Conservation (phyloP, 2,888 invertebrate species). For the Drosophila pseudotalamancana region DNA sequence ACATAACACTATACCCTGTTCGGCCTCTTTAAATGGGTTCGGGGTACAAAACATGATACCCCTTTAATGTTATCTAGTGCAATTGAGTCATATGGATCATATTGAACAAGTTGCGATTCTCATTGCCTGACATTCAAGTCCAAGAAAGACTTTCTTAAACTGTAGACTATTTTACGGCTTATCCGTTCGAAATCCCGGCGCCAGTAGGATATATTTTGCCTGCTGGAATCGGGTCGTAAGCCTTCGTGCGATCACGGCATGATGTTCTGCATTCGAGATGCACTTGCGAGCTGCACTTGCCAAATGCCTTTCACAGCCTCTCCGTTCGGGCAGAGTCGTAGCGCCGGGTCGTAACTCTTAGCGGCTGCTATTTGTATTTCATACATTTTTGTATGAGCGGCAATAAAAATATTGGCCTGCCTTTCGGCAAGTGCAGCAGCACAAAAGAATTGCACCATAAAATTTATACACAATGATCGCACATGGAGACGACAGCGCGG, state of each 20-base stretch:
- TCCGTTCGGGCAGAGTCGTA: constrained; percentile 46
- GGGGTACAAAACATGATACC: no score
- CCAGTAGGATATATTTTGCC: constrained; percentile 31
- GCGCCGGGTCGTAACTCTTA: constrained; percentile 79
- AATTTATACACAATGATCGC: constrained; percentile 39
- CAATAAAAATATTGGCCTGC: constrained; percentile 80
- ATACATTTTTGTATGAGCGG: constrained; percentile 61
- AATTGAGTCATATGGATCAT: no score
- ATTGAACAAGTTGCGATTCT: no score
- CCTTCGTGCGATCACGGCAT: constrained; percentile 50
- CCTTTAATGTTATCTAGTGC: no score
- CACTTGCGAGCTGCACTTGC: constrained; percentile 66
- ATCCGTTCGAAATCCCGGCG: constrained; percentile 56
- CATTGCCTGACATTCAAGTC: no score
- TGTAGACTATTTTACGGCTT: constrained; percentile 49
- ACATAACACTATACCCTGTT: no score
- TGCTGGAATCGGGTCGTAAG: constrained; percentile 17
- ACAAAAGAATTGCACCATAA: constrained; percentile 81
- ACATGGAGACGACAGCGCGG: constrained; percentile 34
- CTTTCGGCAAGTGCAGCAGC: constrained; percentile 56
- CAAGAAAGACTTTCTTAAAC: background rate
- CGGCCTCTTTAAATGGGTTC: no score
- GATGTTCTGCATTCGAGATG: constrained; percentile 33
- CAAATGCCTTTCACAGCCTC: constrained; percentile 74
- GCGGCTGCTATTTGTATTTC: constrained; percentile 68